Evolutionary conservation across 1,140 invertebrate genomes (phyloP).

Genomic region (Pseudachorutes palmiensis): DNA sequence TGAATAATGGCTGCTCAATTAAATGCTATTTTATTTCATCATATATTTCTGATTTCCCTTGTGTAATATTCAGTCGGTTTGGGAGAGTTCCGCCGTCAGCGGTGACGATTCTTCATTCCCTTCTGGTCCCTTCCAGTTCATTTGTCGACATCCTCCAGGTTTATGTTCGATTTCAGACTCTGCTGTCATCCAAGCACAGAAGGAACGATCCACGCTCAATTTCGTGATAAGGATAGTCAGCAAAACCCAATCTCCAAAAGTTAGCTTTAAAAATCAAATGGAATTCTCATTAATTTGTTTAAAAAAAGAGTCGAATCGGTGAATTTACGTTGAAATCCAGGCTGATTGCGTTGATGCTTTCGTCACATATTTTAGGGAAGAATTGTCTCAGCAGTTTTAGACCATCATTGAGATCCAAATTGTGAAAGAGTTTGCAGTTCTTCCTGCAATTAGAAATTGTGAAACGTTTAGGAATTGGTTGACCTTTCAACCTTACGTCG

Average conservation of each 20-base stretch:
- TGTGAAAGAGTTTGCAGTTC: background rate
- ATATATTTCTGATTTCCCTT: too few relatives aligned
- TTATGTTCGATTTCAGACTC: background rate
- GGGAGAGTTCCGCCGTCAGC: too few relatives aligned
- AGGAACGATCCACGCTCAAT: constrained; percentile 15
- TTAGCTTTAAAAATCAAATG: constrained; percentile 16
- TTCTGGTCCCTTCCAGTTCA: too few relatives aligned
- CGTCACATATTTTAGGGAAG: constrained; percentile 17
- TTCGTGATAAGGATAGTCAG: constrained; percentile 10
- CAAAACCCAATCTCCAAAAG: constrained; percentile 32
- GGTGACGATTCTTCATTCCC: too few relatives aligned
- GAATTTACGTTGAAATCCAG: constrained; percentile 21
- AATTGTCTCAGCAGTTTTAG: constrained; percentile 14
- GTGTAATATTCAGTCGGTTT: too few relatives aligned
- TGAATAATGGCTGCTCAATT: too few relatives aligned
- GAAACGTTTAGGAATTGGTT: background rate
- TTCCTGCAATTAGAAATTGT: constrained; percentile 2
- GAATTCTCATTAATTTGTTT: constrained; percentile 1
- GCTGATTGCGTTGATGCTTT: constrained; percentile 3
- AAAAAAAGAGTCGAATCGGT: background rate
- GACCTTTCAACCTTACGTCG: background rate
- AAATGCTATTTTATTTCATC: too few relatives aligned
- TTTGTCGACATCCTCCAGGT: background rate
- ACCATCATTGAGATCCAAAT: constrained; percentile 9
- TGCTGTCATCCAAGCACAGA: background rate